A percentile compares a stretch with the other conserved stretches of the same genome.
These are phyloP conservation scores for Delichon dasypus DNA, from an alignment of 2,797 vertebrate genomes.

Conservation along the genomic window DNA sequence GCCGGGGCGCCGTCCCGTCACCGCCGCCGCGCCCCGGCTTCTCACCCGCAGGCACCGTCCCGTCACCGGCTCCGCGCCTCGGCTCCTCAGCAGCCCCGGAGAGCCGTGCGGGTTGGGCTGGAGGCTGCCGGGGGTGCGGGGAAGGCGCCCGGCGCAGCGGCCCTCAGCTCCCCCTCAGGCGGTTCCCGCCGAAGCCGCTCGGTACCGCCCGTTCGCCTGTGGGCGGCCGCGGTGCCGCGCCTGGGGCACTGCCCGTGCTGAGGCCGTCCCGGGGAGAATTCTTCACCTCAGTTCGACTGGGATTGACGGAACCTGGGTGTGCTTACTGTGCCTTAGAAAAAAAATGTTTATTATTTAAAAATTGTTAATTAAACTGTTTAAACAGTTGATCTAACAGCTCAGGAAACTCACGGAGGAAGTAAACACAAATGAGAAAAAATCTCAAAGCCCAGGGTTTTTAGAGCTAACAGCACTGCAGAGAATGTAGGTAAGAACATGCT, in stretches of 20 bases:
- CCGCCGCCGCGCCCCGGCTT: accelerated
- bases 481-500: accelerated
- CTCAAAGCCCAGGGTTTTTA: accelerated
- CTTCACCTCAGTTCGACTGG: not conserved
- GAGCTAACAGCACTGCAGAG: not conserved
- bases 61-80: accelerated
- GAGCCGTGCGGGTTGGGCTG: not conserved
- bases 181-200: not conserved
- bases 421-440: not conserved
- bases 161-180: not conserved
- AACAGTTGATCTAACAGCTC: not conserved
- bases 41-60: not conserved
- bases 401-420: not conserved
- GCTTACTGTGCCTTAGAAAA: accelerated
- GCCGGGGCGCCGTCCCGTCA: accelerated
- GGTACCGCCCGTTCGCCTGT: not conserved
- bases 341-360: not conserved
- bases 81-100: not conserved
- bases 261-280: too few species aligned
- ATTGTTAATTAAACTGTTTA: not conserved
- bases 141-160: not conserved
- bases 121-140: not conserved
- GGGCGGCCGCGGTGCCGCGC: not conserved
- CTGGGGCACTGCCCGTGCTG: not conserved
- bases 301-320: accelerated